Conservation (phyloP, 2,113 vertebrate species). For the Prunella himalayana region DNA sequence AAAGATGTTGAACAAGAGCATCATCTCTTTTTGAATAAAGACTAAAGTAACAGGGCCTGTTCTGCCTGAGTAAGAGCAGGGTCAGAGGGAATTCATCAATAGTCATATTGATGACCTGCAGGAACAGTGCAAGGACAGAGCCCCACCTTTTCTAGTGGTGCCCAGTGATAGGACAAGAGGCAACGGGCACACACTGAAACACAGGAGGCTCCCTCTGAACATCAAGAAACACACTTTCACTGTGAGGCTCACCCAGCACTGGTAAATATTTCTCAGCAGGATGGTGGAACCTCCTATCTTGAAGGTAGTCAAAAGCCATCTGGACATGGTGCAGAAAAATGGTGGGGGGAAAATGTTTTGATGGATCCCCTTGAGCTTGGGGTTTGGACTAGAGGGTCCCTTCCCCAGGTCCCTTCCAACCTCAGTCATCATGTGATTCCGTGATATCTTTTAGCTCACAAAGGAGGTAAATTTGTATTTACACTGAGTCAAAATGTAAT, state of each 20-base stretch:
- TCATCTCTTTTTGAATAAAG: neutral
- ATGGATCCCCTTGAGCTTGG: neutral
- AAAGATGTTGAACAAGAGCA: neutral
- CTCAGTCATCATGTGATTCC: neutral
- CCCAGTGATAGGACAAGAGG: neutral
- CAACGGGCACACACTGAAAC: neutral
- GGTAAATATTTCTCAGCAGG: neutral
- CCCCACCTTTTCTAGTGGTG: accelerated
- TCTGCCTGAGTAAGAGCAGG: neutral
- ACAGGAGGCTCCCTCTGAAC: neutral
- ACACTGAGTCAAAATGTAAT: neutral
- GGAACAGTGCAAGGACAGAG: neutral
- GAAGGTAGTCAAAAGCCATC: neutral
- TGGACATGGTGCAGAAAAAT: neutral
- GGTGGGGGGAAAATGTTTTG: accelerated
- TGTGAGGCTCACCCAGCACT: neutral
- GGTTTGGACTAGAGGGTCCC: neutral
- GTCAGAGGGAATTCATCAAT: neutral
- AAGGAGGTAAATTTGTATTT: neutral
- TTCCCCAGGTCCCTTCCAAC: neutral
- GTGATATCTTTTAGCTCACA: neutral
- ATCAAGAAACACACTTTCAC: neutral
- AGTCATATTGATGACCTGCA: neutral
- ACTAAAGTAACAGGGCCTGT: neutral
- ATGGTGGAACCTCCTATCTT: neutral